phyloP scores from a whole-genome alignment of 2,888 invertebrate species.

The Neoascia interrupta region DNA sequence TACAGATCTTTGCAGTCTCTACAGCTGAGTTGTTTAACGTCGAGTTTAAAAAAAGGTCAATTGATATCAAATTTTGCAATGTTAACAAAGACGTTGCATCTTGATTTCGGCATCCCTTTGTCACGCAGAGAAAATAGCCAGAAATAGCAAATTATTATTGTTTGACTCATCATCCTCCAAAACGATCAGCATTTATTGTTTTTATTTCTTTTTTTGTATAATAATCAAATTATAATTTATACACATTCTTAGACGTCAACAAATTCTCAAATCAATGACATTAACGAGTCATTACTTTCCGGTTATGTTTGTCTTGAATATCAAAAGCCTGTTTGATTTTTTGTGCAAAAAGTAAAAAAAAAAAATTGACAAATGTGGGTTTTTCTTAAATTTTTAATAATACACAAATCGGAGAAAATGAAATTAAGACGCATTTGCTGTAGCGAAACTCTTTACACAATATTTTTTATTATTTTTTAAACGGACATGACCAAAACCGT shows the following conservation, averaged over 20 bases:
- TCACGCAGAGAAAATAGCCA: too few species aligned
- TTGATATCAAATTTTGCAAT: too few species aligned
- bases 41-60: too few species aligned
- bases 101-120: too few species aligned
- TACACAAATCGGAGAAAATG: neutral
- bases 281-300: constrained; percentile 6
- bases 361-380: constrained; percentile 13
- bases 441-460: too few species aligned
- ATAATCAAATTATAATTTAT: too few species aligned
- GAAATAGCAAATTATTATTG: neutral
- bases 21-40: too few species aligned
- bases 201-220: too few species aligned
- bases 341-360: neutral
- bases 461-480: too few species aligned
- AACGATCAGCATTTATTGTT: neutral
- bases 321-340: constrained; percentile 4
- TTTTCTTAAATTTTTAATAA: constrained; percentile 10
- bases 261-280: neutral
- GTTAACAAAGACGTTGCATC: too few species aligned
- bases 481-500: too few species aligned
- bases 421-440: constrained; percentile 16
- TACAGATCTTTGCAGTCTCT: too few species aligned
- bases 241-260: constrained; percentile 1
- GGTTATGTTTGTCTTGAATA: constrained; percentile 19
- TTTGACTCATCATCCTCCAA: neutral